A percentile compares a stretch with the other conserved stretches of the same genome.
phyloP scores from a whole-genome alignment of 2,797 vertebrate genomes.

The Poeciliopsis turneri region DNA sequence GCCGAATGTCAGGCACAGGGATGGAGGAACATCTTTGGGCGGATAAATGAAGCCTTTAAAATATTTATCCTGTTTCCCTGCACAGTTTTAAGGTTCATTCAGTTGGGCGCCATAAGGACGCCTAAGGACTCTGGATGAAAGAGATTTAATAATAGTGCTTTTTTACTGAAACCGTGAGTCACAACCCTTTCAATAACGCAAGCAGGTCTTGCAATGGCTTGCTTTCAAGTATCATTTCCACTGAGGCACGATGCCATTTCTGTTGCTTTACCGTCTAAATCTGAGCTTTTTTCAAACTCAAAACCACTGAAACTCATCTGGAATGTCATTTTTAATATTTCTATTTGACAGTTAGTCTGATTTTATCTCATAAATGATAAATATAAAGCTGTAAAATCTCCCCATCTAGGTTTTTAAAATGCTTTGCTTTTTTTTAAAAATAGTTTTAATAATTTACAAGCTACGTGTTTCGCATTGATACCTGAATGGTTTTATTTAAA shows the following conservation, averaged over 20 bases:
- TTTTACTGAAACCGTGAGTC: not conserved
- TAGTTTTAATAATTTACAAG: not conserved
- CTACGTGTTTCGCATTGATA: not conserved
- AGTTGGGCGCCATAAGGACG: not conserved
- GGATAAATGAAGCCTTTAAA: not conserved
- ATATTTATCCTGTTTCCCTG: not conserved
- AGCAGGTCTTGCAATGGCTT: not conserved
- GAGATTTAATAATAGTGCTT: constrained; percentile 2
- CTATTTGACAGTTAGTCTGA: not conserved
- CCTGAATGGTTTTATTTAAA: not conserved
- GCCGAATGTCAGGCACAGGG: not conserved
- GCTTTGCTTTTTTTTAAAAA: not conserved
- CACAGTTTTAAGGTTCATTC: constrained; percentile 4
- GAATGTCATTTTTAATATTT: not conserved
- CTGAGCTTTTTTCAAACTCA: not conserved
- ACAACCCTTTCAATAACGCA: not conserved
- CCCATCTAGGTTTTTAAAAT: not conserved
- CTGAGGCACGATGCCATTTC: not conserved
- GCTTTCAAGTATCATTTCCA: not conserved
- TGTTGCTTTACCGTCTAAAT: not conserved
- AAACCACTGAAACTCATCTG: not conserved
- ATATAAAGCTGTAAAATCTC: not conserved
- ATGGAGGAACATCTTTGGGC: not conserved
- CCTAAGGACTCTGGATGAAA: constrained; percentile 2
- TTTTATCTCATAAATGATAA: not conserved